Base-by-base conservation (phyloP, 2,113 vertebrate genomes). In the Platycercus adscitus region DNA sequence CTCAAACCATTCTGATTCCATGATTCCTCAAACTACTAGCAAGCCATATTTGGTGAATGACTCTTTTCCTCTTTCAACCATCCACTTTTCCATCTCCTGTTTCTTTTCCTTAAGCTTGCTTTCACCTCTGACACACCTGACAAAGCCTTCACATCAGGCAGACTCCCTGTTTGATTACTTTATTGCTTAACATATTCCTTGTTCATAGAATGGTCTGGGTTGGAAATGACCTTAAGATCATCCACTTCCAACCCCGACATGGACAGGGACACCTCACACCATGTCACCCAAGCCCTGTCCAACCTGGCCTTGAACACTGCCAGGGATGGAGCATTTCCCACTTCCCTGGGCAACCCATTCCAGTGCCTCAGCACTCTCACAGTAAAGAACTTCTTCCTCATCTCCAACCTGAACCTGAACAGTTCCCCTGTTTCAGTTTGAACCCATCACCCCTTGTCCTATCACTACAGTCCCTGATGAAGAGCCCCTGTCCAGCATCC, bases 11-110 rank as follows among this genome's bases (percentile, higher is more conserved):
- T 58, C 33, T 14, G 55, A n/a, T 14, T n/a, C 55, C 33, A n/a
- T n/a, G 55, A 58, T 7, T 31, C 37, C 49, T 76, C 35, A 29
- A 49, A 41, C 14, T 17, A 26, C 44, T 3, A 33, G 29, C 23
- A 75, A 7, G 20, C 16, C 17, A 4, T 39, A 21, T 4, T 21
- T 37, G 28, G 5, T 2, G 5, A 70, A 19, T 1, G 7, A 69
- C 2, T 9, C 11, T 9, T 93, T 79, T 16, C 9, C 50, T 50
- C 69, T 64, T 53, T 24, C 29, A 24, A 10, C 15, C 19, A 23
- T 2, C 18, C 17, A 13, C 3, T 37, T 44, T 72, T 46, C n/a
- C 31, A 5, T 9, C 61, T 17, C 14, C 9, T 4, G 2, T 0
- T 13, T 31, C 6, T 24, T 39, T 58, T 52, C 19, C 0, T 13